phyloP scores from a whole-genome alignment of 2,888 invertebrate genomes.

The Platycnemis pennipes region DNA sequence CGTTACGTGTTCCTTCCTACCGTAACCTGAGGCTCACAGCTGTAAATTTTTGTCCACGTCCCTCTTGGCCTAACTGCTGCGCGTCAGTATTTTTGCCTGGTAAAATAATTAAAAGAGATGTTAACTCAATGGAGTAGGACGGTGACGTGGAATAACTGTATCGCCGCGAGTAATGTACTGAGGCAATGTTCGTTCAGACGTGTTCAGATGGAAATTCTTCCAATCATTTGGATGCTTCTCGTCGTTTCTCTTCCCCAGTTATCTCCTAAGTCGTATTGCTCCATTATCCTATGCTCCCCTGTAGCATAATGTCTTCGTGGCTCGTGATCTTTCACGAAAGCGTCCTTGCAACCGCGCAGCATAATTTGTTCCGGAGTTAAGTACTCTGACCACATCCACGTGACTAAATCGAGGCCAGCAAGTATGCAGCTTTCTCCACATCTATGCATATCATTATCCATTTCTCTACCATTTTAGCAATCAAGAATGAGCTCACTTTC shows the following conservation, averaged over 20 bases:
- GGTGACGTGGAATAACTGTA: constrained; percentile 26
- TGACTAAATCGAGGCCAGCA: background rate
- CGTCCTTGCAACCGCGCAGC: background rate
- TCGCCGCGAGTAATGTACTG: background rate
- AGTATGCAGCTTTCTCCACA: background rate
- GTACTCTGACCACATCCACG: background rate
- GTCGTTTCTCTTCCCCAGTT: too few relatives aligned
- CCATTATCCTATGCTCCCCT: background rate
- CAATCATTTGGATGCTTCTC: too few relatives aligned
- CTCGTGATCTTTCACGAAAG: background rate
- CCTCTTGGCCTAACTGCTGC: background rate
- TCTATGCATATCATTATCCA: constrained; percentile 18
- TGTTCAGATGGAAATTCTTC: too few relatives aligned
- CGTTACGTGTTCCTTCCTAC: constrained; percentile 59
- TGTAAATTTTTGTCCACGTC: constrained; percentile 50
- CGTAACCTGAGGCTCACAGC: constrained; percentile 56
- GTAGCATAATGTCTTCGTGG: background rate
- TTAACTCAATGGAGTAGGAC: background rate
- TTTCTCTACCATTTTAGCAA: background rate
- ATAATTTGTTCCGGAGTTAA: background rate
- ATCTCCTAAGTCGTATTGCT: too few relatives aligned
- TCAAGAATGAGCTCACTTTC: constrained; percentile 28
- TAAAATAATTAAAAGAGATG: background rate
- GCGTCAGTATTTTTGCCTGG: background rate
- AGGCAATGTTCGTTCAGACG: background rate